A percentile compares a stretch with the other conserved stretches of the same genome.
Conservation (phyloP, 2,888 invertebrate genomes). For the Syritta pipiens region DNA sequence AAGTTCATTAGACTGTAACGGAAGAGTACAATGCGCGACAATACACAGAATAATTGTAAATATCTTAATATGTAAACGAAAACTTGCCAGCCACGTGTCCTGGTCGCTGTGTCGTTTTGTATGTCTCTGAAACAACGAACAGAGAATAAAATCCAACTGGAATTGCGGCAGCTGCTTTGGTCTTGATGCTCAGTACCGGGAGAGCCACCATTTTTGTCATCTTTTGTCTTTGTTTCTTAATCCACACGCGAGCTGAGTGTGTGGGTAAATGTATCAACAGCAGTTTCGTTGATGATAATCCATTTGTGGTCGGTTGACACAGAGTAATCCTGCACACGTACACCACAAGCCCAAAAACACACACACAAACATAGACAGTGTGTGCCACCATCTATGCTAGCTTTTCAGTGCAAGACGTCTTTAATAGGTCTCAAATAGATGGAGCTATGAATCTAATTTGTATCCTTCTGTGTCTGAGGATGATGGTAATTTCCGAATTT, state of each 20-base stretch:
- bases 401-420: too few species aligned
- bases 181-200: slow-evolving; percentile 30
- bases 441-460: slow-evolving; percentile 68
- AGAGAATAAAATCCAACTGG: slow-evolving; percentile 25
- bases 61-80: slow-evolving; percentile 58
- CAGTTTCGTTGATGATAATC: slow-evolving; percentile 62
- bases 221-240: slow-evolving; percentile 56
- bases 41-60: slow-evolving; percentile 46
- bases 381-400: too few species aligned
- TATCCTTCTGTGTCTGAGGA: slow-evolving; percentile 64
- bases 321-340: slow-evolving; percentile 42
- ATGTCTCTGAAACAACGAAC: background rate
- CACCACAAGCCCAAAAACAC: background rate
- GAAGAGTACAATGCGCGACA: slow-evolving; percentile 2
- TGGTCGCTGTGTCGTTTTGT: background rate
- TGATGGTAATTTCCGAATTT: slow-evolving; percentile 68
- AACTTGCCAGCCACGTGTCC: slow-evolving; percentile 45
- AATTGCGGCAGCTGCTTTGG: slow-evolving; percentile 61
- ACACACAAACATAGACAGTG: background rate
- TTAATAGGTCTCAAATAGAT: slow-evolving; percentile 65
- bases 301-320: slow-evolving; percentile 65
- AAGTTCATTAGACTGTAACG: slow-evolving; percentile 45
- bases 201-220: slow-evolving; percentile 39
- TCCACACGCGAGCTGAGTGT: slow-evolving; percentile 29
- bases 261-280: slow-evolving; percentile 28